Base-by-base conservation (phyloP, 2,113 vertebrate genomes). In the Notechis scutatus region DNA sequence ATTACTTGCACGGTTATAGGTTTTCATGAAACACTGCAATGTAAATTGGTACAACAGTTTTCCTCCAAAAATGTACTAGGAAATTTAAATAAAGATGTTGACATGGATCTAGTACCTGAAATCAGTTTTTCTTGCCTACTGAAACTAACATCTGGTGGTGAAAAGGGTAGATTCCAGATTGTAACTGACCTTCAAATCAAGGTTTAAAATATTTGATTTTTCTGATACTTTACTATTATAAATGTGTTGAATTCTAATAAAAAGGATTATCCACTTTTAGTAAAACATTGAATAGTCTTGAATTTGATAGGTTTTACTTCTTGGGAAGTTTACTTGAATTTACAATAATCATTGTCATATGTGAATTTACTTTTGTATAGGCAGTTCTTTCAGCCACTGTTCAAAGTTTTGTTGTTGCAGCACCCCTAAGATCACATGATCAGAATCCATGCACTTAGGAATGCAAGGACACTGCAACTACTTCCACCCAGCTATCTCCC, bases 1-100 rank as follows among this genome's bases (percentile, higher is more conserved):
- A 34, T 47, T 85, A 55, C 74, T 54, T 85, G 64, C 5, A 24
- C 88, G 59, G 92, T 39, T 93, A 50, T 86, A 94, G 86, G 42
- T 95, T 91, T 94, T 85, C 89, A 91, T 95, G n/a, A 93, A 2
- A 39, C 90, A 86, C 57, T 59, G 93, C 85, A 96, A 55, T 94
- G 47, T 74, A 95, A 74, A n/a, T 34, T 90, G 88, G 23, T 52
- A 88, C 26, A 59, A 3, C 14, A 10, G 9, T 90, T 90, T 69
- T 5, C 26, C 9, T 64, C 29, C 89, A 50, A 29, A 64, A 95
- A 95, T 90, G 90, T 6, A 3, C 1, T 91, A 89, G 42, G 18
- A 26, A 93, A 57, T 45, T 0, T 0, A 23, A 0, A 81, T 94
- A 3, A 87, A 89, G 42, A 39, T 57, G 74, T 94, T 93, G 90